Conservation (phyloP, 2,113 vertebrate species). For the Galbula dea region DNA sequence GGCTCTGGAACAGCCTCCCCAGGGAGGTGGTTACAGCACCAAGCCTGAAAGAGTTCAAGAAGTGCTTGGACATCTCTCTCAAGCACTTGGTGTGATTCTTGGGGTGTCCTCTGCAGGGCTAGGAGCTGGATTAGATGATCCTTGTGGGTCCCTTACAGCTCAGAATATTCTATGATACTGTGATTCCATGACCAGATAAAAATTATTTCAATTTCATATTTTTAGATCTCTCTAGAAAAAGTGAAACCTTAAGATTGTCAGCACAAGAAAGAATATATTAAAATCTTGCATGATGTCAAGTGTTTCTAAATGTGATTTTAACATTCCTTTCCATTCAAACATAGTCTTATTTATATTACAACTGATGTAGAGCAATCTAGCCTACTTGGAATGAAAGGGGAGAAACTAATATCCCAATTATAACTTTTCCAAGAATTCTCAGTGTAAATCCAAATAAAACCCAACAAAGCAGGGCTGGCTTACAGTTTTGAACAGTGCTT, state of each 20-base stretch:
- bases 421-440: neutral
- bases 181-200: neutral
- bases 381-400: neutral
- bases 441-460: conserved; percentile 21
- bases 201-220: neutral
- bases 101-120: no score
- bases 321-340: neutral
- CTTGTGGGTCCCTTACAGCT: no score
- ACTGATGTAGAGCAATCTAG: neutral
- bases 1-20: no score
- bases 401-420: neutral
- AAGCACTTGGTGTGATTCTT: no score
- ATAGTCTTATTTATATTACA: neutral
- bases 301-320: neutral
- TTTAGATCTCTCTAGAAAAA: neutral
- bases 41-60: no score
- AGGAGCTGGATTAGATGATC: no score
- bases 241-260: neutral
- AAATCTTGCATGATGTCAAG: neutral
- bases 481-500: conserved; percentile 11
- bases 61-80: no score
- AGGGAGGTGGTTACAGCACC: no score
- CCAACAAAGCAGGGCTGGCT: neutral
- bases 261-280: neutral
- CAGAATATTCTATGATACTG: no score